phyloP scores from a whole-genome alignment of 1,140 invertebrate species.

The Neodiprion virginianus region DNA sequence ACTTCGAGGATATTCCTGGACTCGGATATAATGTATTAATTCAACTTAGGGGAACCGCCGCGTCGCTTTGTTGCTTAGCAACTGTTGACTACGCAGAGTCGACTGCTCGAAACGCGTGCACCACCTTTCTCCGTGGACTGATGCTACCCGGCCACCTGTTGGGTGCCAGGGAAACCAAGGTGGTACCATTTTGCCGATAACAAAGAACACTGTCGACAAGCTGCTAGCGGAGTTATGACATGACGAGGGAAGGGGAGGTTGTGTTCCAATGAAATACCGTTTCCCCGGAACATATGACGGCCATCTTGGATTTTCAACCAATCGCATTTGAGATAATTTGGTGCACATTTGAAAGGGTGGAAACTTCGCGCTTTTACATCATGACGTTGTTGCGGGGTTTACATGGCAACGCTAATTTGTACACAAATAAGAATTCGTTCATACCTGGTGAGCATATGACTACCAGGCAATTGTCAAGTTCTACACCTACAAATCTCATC shows the following conservation, averaged over 20 bases:
- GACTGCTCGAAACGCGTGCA: background rate
- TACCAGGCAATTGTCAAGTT: background rate
- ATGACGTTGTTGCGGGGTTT: background rate
- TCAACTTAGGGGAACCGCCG: slow-evolving; percentile 36
- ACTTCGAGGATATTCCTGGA: slow-evolving; percentile 42
- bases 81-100: slow-evolving; percentile 18
- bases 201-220: too few relatives aligned
- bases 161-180: background rate
- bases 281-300: too few relatives aligned
- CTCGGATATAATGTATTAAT: slow-evolving; percentile 39
- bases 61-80: slow-evolving; percentile 34
- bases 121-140: background rate
- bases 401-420: background rate
- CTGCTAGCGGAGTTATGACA: too few relatives aligned
- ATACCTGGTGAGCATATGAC: too few relatives aligned
- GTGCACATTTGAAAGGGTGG: too few relatives aligned
- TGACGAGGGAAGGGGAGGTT: too few relatives aligned
- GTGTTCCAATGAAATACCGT: too few relatives aligned
- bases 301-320: too few relatives aligned
- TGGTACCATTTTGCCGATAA: too few relatives aligned
- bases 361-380: too few relatives aligned
- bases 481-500: background rate
- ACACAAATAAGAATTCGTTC: background rate
- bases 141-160: background rate
- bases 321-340: too few relatives aligned